phyloP scores from a whole-genome alignment of 2,113 vertebrate species.

The Ictalurus furcatus region DNA sequence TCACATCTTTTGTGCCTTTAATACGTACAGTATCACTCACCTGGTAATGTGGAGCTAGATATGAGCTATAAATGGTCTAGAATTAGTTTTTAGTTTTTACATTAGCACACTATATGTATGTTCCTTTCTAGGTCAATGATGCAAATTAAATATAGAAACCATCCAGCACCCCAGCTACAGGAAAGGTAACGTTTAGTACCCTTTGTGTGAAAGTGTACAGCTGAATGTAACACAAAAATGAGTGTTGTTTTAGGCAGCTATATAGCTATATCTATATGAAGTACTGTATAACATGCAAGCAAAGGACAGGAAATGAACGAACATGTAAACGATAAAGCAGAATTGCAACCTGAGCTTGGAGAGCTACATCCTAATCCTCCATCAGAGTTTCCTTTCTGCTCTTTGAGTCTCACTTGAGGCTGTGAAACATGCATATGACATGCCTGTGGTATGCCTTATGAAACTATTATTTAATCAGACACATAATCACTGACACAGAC shows the following conservation, averaged over 20 bases:
- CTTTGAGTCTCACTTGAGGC: conserved; percentile 15
- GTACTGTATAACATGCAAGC: not conserved
- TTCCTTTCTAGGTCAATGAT: not conserved
- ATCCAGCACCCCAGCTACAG: not conserved
- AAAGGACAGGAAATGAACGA: not conserved
- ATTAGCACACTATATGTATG: not conserved
- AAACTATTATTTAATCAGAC: conserved; percentile 45
- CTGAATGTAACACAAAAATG: not conserved
- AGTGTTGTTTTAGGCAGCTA: not conserved
- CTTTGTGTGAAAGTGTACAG: not conserved
- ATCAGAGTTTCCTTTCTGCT: conserved; percentile 17
- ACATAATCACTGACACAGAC: conserved; percentile 38
- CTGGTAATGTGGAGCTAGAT: not conserved
- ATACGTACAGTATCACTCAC: not conserved
- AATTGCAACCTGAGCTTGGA: not conserved
- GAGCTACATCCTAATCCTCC: conserved; percentile 11
- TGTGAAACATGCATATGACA: conserved; percentile 1
- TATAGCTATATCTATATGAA: not conserved
- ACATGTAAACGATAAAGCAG: not conserved
- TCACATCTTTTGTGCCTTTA: not conserved
- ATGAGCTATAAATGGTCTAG: not conserved
- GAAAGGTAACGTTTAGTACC: not conserved
- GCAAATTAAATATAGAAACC: not conserved
- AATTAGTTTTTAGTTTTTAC: not conserved
- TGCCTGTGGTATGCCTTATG: not conserved